phyloP scores from a whole-genome alignment of 2,797 vertebrate genomes.

The Cossypha polioptera region DNA sequence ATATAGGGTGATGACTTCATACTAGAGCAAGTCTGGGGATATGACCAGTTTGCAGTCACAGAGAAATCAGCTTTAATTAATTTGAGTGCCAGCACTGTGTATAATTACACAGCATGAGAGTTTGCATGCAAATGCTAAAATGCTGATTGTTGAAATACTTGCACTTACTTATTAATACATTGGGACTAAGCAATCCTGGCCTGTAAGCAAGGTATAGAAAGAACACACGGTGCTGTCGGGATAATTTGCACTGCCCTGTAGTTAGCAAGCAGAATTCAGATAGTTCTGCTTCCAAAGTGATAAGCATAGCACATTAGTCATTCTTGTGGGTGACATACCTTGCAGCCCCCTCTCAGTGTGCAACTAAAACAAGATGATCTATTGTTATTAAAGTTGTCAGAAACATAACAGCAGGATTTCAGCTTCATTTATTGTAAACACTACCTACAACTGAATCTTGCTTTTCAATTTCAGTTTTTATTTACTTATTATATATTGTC shows the following conservation, averaged over 20 bases:
- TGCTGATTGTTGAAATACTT: constrained; percentile 83
- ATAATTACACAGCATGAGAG: constrained; percentile 86
- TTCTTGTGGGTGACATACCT: constrained; percentile 65
- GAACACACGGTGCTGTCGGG: constrained; percentile 59
- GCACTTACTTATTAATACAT: constrained; percentile 77
- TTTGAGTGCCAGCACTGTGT: constrained; percentile 88
- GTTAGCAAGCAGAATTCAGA: constrained; percentile 75
- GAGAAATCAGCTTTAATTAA: constrained; percentile 87
- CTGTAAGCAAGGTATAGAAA: constrained; percentile 60
- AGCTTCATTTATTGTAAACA: constrained; percentile 30
- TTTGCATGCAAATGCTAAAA: constrained; percentile 82
- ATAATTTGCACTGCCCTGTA: constrained; percentile 65
- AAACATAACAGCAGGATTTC: constrained; percentile 4
- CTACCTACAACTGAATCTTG: constrained; percentile 11
- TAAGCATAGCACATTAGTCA: constrained; percentile 60
- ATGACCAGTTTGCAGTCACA: constrained; percentile 83
- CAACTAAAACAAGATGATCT: constrained; percentile 63
- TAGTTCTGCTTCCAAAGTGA: constrained; percentile 70
- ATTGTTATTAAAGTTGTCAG: constrained; percentile 14
- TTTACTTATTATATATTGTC: constrained; percentile 35
- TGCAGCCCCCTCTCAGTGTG: constrained; percentile 51
- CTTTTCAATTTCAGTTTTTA: constrained; percentile 39
- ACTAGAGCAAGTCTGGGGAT: constrained; percentile 77
- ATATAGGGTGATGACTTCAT: constrained; percentile 88
- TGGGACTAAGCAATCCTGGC: constrained; percentile 75